Conservation (phyloP, 2,888 invertebrate genomes). For the Drosophila birchii region DNA sequence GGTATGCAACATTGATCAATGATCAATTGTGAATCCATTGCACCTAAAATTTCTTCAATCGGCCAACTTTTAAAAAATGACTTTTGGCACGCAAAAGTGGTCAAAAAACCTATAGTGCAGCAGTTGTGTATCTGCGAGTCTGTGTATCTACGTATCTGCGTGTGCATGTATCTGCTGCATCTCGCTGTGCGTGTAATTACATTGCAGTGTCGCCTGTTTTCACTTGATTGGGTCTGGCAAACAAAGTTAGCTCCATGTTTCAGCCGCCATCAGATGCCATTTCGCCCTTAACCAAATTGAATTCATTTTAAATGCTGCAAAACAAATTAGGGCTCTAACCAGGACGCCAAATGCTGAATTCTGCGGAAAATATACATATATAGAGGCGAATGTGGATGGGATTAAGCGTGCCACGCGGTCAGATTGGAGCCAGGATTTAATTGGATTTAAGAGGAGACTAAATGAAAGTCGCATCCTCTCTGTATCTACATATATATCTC, state of each 20-base stretch:
- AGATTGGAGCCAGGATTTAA: constrained; percentile 22
- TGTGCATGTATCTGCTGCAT: constrained; percentile 15
- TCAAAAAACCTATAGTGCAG: too few species aligned
- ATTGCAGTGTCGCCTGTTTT: constrained; percentile 51
- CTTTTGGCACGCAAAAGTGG: too few species aligned
- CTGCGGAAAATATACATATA: background rate
- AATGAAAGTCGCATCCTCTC: constrained; percentile 11
- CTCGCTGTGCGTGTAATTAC: constrained; percentile 30
- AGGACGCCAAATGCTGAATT: constrained; percentile 25
- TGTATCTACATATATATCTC: background rate
- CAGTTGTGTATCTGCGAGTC: constrained; percentile 15
- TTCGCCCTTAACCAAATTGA: constrained; percentile 37
- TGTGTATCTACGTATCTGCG: constrained; percentile 13
- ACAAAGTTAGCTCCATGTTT: constrained; percentile 51
- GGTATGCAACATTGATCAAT: too few species aligned
- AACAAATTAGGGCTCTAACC: constrained; percentile 42
- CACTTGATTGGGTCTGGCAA: constrained; percentile 62
- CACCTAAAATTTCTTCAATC: too few species aligned
- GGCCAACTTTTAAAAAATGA: too few species aligned
- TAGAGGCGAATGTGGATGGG: constrained; percentile 13
- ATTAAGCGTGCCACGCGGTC: constrained; percentile 54
- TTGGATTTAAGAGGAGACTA: constrained; percentile 14
- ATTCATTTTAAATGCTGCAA: constrained; percentile 44
- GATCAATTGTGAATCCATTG: too few species aligned
- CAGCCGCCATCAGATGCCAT: constrained; percentile 34